Base-by-base conservation (phyloP, 2,113 vertebrate species). In the Acinonyx jubatus region DNA sequence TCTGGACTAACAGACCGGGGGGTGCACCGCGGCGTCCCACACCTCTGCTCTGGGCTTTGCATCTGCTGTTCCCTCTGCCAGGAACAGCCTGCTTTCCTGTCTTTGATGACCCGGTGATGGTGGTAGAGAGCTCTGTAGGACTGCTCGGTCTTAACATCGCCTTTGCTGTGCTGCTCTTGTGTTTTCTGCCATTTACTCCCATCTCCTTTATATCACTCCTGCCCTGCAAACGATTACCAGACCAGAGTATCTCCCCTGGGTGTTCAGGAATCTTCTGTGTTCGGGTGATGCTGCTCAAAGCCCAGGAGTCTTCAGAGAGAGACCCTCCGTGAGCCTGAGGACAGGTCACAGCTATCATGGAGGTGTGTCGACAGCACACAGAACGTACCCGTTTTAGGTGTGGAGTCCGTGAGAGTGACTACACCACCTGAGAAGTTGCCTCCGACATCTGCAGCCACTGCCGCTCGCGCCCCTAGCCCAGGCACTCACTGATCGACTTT, bases 1-100 rank as follows among this genome's bases (percentile, higher is more conserved):
- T 55, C 29, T 92, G 52, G 52, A 21, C 83, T 0, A 1, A 5
- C n/a, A 74, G 81, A 74, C 16, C 31, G 61, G 12, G 14, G 41
- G 19, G 13, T 0, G 0, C 11, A 29, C 16, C 8, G 8, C 1
- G 0, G 23, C 11, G 0, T 50, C 41, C 66, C 14, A 4, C 1
- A 21, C 50, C 33, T 92, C 48, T 93, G 23, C 90, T 57, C 48
- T 9, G 3, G 14, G 36, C 66, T 18, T 69, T 38, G 31, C 12
- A 4, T 33, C 48, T 79, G 86, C 79, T 84, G 33, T 76, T 61
- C 61, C 38, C 8, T 52, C 50, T 5, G 5, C 76, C 27, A 18
- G 41, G 50, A 38, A 36, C 61, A 27, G 31, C 4, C 48, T 66
- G 45, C 29, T 66, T 74, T 41, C 85, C 50, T 69, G 61, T 41